Base-by-base conservation (phyloP, 2,113 vertebrate species). In the Leucosticte australis region DNA sequence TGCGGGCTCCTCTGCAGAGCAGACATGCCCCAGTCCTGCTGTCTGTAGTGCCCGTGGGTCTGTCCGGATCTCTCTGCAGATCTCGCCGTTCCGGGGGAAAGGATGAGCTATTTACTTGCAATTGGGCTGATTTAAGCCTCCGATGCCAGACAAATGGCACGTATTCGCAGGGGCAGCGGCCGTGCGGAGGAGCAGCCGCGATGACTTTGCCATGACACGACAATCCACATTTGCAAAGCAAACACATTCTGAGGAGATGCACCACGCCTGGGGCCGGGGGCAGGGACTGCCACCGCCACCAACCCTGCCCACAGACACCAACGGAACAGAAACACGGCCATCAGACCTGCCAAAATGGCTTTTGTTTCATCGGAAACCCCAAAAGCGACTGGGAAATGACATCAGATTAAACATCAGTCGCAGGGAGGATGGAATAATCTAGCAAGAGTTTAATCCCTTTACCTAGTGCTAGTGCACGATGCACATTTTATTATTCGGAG, bases 371-470 rank as follows among this genome's bases (percentile, higher is more conserved):
- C 9, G 55, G 20, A 20, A 91, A 79, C 77, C 90, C 85, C 28
- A 18, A 53, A 83, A 87, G 78, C 63, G 92, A 18, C 87, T 67
- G 70, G 87, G 86, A 92, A 94, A 95, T 62, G 60, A 86, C 93
- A 95, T 78, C 87, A 92, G 93, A 63, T 96, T 87, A 96, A 96
- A 94, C 87, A 97, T 55, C 92, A 91, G 6, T 16, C 77, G 62
- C 20, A 95, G 89, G 63, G 46, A 91, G 71, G 57, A 73, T 84
- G 63, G 90, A 96, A 97, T 95, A 94, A 96, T 96, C 96, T 94
- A 95, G 95, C 94, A 95, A 90, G 87, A 82, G 53, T 94, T 96
- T 96, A 97, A 97, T 95, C 96, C 88, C 87, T 90, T 92, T 89
- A 94, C 95, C 87, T 84, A 91, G 68, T 3, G 80, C 84, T 91